A percentile compares a stretch with the other conserved stretches of the same genome.
Conservation (phyloP, 1,140 invertebrate genomes). For the Amyelois transitella region DNA sequence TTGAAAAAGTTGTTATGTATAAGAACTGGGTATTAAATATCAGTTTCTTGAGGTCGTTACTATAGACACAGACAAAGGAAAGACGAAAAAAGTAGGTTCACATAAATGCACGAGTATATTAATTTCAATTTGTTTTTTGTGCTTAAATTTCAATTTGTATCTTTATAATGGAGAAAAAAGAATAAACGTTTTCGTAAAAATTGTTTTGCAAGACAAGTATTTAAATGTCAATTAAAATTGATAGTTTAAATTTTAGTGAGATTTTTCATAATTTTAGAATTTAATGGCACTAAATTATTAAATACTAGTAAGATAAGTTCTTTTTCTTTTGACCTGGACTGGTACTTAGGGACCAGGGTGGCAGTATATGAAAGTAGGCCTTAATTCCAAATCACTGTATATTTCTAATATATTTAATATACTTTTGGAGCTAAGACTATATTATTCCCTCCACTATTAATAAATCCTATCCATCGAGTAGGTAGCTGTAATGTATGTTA, state of each 20-base stretch:
- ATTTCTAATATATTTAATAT: conserved; percentile 18
- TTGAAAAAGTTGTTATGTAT: not conserved
- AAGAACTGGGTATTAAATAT: too few species aligned
- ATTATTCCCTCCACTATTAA: conserved; percentile 64
- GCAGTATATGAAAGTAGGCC: conserved; percentile 33
- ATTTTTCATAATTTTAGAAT: not conserved
- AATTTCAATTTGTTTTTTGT: too few species aligned
- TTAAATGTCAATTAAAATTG: conserved; percentile 4
- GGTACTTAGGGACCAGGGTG: conserved; percentile 53
- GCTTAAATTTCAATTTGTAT: too few species aligned
- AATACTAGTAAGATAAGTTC: not conserved
- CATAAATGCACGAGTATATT: too few species aligned
- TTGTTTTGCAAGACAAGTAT: not conserved
- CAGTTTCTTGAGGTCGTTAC: too few species aligned
- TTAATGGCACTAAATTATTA: not conserved
- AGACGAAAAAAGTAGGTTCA: too few species aligned
- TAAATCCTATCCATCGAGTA: conserved; percentile 35
- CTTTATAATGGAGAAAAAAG: too few species aligned
- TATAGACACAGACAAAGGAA: too few species aligned
- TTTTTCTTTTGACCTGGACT: conserved; percentile 28
- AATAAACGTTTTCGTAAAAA: too few species aligned
- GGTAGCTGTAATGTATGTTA: conserved; percentile 22
- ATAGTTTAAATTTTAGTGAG: not conserved
- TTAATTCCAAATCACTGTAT: conserved; percentile 27
- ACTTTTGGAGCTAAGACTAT: conserved; percentile 52